Evolutionary conservation across 2,888 invertebrate species (phyloP).

Genomic region (Micoletzkya japonica): DNA sequence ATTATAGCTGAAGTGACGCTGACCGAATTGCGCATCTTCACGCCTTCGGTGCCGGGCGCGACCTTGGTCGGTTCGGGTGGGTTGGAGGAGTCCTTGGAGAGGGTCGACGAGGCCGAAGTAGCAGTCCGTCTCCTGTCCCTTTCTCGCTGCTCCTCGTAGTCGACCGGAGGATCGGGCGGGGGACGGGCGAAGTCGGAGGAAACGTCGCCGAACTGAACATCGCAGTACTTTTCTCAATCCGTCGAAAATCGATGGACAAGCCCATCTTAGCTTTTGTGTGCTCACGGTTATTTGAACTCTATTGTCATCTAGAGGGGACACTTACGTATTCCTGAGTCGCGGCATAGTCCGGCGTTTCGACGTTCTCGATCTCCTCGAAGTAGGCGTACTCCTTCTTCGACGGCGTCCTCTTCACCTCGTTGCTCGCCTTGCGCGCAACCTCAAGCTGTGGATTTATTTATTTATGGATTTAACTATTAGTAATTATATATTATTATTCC

Average conservation of each 20-base stretch:
- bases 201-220: slow-evolving; percentile 19
- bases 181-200: slow-evolving; percentile 36
- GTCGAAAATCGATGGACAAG: not conserved
- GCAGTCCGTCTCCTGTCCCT: slow-evolving; percentile 25
- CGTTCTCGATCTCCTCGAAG: slow-evolving; percentile 6
- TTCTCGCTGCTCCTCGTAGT: slow-evolving; percentile 46
- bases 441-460: too few species aligned
- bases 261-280: not conserved
- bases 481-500: too few species aligned
- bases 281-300: not conserved
- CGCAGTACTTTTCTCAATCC: not conserved
- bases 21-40: slow-evolving; percentile 23
- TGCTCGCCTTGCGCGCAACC: too few species aligned
- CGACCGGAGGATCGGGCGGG: slow-evolving; percentile 63
- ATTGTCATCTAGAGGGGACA: not conserved
- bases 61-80: slow-evolving; percentile 3
- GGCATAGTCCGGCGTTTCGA: too few species aligned
- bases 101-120: slow-evolving; percentile 10
- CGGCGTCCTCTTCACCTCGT: slow-evolving; percentile 16
- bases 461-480: too few species aligned
- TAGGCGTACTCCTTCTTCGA: slow-evolving; percentile 20
- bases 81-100: slow-evolving; percentile 15
- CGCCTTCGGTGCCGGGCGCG: not conserved
- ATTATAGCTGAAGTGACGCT: not conserved
- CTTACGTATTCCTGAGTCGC: slow-evolving; percentile 26